A percentile compares a stretch with the other conserved stretches of the same genome.
These are phyloP conservation scores for Simalia tracyae DNA, from an alignment of 2,797 vertebrate genomes.

Conservation along the genomic window DNA sequence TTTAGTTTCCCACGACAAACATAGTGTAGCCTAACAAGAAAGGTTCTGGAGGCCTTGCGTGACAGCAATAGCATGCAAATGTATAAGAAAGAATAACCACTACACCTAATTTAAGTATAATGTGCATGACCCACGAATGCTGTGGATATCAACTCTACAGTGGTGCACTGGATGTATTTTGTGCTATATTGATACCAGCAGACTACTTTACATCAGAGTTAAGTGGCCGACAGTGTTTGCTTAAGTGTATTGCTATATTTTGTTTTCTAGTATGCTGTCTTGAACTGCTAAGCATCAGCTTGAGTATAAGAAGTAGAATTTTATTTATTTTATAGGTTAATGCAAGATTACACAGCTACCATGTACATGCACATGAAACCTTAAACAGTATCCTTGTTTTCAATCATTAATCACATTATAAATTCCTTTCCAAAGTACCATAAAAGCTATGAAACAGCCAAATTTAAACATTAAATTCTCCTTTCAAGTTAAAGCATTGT, in stretches of 20 bases:
- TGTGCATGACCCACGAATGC: not conserved
- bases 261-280: not conserved
- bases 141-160: not conserved
- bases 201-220: not conserved
- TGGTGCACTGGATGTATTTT: not conserved
- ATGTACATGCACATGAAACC: not conserved
- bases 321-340: not conserved
- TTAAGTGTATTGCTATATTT: not conserved
- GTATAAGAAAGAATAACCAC: not conserved
- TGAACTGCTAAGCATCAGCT: not conserved
- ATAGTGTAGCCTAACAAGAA: not conserved
- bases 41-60: not conserved
- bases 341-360: not conserved
- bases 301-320: not conserved
- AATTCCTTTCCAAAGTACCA: not conserved
- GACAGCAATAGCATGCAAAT: not conserved
- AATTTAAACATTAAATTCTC: not conserved
- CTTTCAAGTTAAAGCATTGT: not conserved
- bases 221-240: not conserved
- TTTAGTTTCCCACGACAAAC: not conserved
- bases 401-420: constrained; percentile 12
- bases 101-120: not conserved
- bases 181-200: not conserved
- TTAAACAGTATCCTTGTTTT: not conserved
- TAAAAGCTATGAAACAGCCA: not conserved